These are phyloP conservation scores for Characodon lateralis DNA, from an alignment of 2,797 vertebrate species.

Conservation along the genomic window DNA sequence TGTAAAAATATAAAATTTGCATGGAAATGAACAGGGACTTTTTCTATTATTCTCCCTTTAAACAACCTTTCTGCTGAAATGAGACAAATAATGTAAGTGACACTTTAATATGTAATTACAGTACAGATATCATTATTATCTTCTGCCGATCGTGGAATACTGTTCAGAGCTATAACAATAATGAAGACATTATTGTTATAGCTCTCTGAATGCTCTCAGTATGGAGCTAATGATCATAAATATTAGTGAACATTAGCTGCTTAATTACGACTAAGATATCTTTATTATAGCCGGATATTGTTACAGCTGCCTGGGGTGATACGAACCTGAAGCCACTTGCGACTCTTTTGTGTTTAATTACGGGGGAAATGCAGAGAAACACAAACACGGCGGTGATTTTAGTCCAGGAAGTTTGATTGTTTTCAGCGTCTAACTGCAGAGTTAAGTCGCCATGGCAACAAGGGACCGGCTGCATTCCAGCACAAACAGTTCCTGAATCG, in stretches of 20 bases:
- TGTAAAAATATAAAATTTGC: not conserved
- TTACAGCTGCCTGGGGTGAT: too few species aligned
- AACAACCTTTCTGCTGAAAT: not conserved
- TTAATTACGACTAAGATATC: too few species aligned
- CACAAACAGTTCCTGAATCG: not conserved
- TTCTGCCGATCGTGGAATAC: too few species aligned
- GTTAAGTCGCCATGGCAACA: constrained; percentile 13
- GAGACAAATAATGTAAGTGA: not conserved
- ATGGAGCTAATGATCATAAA: too few species aligned
- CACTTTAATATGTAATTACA: not conserved
- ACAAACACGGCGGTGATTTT: not conserved
- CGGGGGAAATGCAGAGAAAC: not conserved
- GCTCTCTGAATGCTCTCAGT: too few species aligned
- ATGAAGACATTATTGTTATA: too few species aligned
- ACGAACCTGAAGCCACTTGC: not conserved
- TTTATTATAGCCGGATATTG: too few species aligned
- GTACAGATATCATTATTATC: not conserved
- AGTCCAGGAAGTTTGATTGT: not conserved
- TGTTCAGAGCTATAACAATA: not conserved
- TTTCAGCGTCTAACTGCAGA: not conserved
- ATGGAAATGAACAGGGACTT: not conserved
- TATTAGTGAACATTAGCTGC: too few species aligned
- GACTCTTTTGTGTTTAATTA: not conserved
- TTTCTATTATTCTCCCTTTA: not conserved
- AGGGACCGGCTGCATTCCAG: not conserved